Evolutionary conservation across 2,888 invertebrate species (phyloP).

Genomic region (Syrphus vitripennis): DNA sequence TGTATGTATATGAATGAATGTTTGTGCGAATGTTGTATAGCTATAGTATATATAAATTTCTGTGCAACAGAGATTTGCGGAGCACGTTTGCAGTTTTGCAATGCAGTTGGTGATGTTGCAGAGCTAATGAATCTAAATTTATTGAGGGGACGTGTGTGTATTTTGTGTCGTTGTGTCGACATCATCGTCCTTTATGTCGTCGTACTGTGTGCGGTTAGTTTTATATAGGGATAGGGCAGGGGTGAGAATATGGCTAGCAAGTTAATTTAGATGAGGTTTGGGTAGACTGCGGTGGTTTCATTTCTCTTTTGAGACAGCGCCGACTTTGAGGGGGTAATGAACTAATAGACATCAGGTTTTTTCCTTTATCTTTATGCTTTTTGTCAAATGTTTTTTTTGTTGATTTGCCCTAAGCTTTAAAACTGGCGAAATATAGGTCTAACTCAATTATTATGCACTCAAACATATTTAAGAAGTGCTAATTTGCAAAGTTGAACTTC

Average conservation of each 20-base stretch:
- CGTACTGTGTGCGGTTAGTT: slow-evolving; percentile 42
- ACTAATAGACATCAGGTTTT: not conserved
- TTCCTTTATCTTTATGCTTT: not conserved
- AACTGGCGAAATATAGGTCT: not conserved
- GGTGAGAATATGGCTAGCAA: slow-evolving; percentile 29
- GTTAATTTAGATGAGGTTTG: slow-evolving; percentile 56
- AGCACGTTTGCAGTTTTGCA: slow-evolving; percentile 68
- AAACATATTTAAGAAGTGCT: not conserved
- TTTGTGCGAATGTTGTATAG: not conserved
- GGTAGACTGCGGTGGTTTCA: slow-evolving; percentile 9
- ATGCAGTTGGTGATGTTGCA: slow-evolving; percentile 69
- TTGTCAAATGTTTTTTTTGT: not conserved
- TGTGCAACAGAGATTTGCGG: slow-evolving; percentile 62
- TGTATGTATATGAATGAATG: not conserved
- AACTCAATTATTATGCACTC: not conserved
- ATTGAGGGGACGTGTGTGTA: slow-evolving; percentile 64
- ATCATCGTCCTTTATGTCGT: not conserved
- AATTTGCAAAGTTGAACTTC: not conserved
- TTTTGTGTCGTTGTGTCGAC: slow-evolving; percentile 39
- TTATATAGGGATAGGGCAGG: not conserved
- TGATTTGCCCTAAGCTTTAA: not conserved
- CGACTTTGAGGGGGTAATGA: slow-evolving; percentile 8
- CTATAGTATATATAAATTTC: too few relatives aligned
- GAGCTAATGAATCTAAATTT: slow-evolving; percentile 72
- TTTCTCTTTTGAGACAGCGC: slow-evolving; percentile 5